Conservation (phyloP, 2,113 vertebrate species). For the Prinia subflava region DNA sequence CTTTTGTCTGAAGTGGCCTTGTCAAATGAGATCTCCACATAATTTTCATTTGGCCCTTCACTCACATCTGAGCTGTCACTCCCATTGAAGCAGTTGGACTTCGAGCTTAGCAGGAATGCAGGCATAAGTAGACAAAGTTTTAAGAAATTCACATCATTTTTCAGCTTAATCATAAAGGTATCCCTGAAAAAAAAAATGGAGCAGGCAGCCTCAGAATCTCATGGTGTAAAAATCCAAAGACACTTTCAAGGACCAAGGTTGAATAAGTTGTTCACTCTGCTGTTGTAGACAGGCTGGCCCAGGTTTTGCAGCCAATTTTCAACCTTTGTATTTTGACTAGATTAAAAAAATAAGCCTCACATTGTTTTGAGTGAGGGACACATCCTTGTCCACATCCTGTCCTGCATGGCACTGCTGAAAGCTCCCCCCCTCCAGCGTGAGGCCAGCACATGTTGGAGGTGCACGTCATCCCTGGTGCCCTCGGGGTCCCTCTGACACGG, state of each 20-base stretch:
- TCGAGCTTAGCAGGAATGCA: background rate
- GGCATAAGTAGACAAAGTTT: background rate
- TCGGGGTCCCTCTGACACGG: background rate
- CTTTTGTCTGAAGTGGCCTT: conserved; percentile 63
- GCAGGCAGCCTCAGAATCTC: background rate
- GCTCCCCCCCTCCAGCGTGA: background rate
- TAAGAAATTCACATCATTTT: background rate
- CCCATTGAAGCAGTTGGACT: background rate
- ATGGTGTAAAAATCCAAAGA: background rate
- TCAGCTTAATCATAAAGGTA: background rate
- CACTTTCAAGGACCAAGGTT: background rate
- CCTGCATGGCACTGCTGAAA: background rate
- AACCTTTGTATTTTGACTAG: background rate
- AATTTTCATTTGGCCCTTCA: conserved; percentile 55
- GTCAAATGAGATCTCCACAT: conserved; percentile 24
- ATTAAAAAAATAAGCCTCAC: background rate
- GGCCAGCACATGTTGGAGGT: background rate
- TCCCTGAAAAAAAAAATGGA: background rate
- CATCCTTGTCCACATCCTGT: background rate
- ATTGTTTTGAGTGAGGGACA: background rate
- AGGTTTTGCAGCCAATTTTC: background rate
- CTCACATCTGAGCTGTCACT: conserved; percentile 30
- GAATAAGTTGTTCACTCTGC: background rate
- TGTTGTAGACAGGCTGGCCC: background rate
- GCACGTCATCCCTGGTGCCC: background rate